Evolutionary conservation across 2,113 vertebrate species (phyloP).

Genomic region (Sclerurus mexicanus): DNA sequence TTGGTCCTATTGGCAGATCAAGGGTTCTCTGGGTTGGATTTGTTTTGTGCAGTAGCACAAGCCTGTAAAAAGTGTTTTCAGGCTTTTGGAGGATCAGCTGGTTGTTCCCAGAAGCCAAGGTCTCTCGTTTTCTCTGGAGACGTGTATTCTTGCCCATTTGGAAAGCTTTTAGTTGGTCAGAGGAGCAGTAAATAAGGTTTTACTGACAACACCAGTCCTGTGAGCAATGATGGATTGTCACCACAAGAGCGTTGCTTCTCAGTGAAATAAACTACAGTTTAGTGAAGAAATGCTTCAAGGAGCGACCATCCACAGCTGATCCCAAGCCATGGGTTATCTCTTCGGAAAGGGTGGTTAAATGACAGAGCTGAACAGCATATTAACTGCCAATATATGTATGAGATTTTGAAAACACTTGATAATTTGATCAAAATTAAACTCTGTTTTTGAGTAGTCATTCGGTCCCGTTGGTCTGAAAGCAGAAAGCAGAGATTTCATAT

Average conservation of each 20-base stretch:
- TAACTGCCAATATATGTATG: neutral
- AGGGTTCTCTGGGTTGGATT: neutral
- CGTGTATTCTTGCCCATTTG: neutral
- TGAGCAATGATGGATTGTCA: neutral
- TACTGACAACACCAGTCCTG: neutral
- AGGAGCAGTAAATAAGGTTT: conserved; percentile 42
- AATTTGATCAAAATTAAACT: neutral
- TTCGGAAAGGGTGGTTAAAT: neutral
- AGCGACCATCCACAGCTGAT: neutral
- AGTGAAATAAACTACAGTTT: neutral
- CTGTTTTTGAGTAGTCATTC: neutral
- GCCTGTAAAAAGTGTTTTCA: neutral
- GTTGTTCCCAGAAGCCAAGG: neutral
- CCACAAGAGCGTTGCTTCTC: neutral
- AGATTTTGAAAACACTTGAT: neutral
- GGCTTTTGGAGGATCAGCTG: neutral
- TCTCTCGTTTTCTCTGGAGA: neutral
- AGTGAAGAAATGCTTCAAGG: neutral
- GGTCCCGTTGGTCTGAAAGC: neutral
- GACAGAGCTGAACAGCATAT: neutral
- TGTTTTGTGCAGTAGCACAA: neutral
- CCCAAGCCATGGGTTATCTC: neutral
- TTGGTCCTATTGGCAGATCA: neutral
- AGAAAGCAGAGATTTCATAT: conserved; percentile 1
- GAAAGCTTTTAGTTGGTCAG: conserved; percentile 25